Evolutionary conservation across 2,888 invertebrate species (phyloP), one percentile per base, ranked within the genome.

Genomic region (Machimus atricapillus): DNA sequence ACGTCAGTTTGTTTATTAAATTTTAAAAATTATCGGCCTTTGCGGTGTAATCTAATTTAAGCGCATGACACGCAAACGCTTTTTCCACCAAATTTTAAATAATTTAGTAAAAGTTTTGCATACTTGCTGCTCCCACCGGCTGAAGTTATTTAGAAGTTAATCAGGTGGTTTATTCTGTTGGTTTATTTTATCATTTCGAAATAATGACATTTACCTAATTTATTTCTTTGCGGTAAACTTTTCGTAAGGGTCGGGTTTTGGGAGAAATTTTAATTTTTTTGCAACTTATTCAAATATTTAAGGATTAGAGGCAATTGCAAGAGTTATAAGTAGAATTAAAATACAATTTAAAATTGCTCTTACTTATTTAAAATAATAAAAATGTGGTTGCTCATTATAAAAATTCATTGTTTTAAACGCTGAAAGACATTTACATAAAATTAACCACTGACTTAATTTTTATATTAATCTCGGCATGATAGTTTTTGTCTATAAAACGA

Each of bases 21-120:
- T 40, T 78, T 78, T 78, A 7, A 78, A 78, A 23, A 43, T 23
- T 43, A 78, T 78, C 43, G 46, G 46, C 37, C 78, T 46, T 78
- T 37, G 78, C 14, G 78, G 78, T n/a, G 23, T 78, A 78, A 78
- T 78, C 40, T 43, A 78, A 78, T 40, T 78, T 78, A 23, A 43
- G 78, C 43, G 78, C 37, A 78, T 12, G 78, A 78, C 43, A 78
- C 43, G 78, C 23, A 40, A 78, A 66, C 12, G 66, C 66, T 66
- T 66, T 56, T 66, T 66, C 66, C 66, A 66, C 66, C 66, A 3
- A 66, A 66, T 27, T 66, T 66, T 66, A 23, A 66, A 66, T 66
- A 66, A 66, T 66, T 66, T 66, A 66, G 23, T 23, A 27, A 66
- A 66, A 66, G 23, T 66, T 66, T 27, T 66, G 27, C 66, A 66